A percentile compares a stretch with the other conserved stretches of the same genome.
These are phyloP conservation scores for Drosophila nigromelanica DNA, from an alignment of 1,140 invertebrate species.

Conservation along the genomic window DNA sequence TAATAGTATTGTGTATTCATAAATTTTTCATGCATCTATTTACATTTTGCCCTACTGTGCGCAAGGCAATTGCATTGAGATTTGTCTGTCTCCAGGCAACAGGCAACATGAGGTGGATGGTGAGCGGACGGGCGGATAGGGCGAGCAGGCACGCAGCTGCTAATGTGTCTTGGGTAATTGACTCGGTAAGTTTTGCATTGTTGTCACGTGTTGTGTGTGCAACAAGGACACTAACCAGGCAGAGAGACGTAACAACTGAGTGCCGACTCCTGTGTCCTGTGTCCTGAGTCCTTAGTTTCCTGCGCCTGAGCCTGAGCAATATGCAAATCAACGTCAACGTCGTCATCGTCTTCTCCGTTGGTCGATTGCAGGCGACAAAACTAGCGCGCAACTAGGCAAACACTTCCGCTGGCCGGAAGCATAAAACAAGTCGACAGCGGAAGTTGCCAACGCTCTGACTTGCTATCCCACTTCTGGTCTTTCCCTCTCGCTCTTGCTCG, in stretches of 20 bases:
- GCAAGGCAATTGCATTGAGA: slow-evolving; percentile 67
- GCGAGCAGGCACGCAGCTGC: slow-evolving; percentile 55
- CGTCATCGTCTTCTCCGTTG: slow-evolving; percentile 42
- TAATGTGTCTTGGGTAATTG: slow-evolving; percentile 81
- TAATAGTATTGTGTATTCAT: too few species aligned
- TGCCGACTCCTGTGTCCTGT: slow-evolving; percentile 16
- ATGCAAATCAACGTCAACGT: slow-evolving; percentile 75
- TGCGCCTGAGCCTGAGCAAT: slow-evolving; percentile 40
- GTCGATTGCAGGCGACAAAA: slow-evolving; percentile 71
- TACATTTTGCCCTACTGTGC: slow-evolving; percentile 31
- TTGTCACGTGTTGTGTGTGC: slow-evolving; percentile 62
- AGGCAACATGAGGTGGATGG: background rate
- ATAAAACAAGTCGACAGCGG: slow-evolving; percentile 82
- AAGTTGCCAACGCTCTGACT: slow-evolving; percentile 61
- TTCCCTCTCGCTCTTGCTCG: background rate
- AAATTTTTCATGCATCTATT: background rate
- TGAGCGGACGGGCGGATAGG: background rate
- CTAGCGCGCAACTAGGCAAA: slow-evolving; percentile 82
- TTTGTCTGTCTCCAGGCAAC: slow-evolving; percentile 53
- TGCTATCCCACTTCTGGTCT: background rate
- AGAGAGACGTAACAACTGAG: slow-evolving; percentile 7
- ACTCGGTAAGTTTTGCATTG: slow-evolving; percentile 74
- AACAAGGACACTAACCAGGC: slow-evolving; percentile 24
- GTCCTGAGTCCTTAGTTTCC: slow-evolving; percentile 18
- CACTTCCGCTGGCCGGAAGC: slow-evolving; percentile 80